phyloP scores from a whole-genome alignment of 2,888 invertebrate species.

The Cyrtodaria siliqua region DNA sequence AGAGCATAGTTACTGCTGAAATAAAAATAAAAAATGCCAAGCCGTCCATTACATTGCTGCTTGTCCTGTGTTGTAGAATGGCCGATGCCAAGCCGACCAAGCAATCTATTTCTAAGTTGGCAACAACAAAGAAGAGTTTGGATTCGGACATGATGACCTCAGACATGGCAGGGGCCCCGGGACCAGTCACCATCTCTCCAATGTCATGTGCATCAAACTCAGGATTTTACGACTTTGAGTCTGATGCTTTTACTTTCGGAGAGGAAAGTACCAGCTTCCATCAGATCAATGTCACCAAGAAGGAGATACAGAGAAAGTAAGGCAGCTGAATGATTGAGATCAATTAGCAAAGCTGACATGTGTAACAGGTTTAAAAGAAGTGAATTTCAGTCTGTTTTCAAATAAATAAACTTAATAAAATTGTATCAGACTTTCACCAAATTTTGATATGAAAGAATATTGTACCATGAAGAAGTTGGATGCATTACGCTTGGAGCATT shows the following conservation, averaged over 20 bases:
- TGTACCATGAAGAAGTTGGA: too few relatives aligned
- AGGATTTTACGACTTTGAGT: slow-evolving; percentile 76
- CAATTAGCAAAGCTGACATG: too few relatives aligned
- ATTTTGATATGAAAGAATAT: too few relatives aligned
- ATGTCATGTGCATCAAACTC: slow-evolving; percentile 67
- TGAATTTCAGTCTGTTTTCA: too few relatives aligned
- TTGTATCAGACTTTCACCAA: too few relatives aligned
- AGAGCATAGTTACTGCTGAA: too few relatives aligned
- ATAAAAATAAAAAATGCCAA: too few relatives aligned
- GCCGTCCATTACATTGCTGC: too few relatives aligned
- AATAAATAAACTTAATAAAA: too few relatives aligned
- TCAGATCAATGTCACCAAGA: slow-evolving; percentile 87
- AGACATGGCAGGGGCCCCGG: slow-evolving; percentile 18
- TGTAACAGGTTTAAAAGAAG: too few relatives aligned
- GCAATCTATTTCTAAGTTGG: slow-evolving; percentile 1
- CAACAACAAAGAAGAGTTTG: neutral
- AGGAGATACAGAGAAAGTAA: slow-evolving; percentile 77
- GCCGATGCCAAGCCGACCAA: slow-evolving; percentile 2
- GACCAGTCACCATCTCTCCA: slow-evolving; percentile 41
- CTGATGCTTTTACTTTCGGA: slow-evolving; percentile 95
- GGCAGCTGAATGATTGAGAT: slow-evolving; percentile 2
- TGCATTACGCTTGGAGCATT: too few relatives aligned
- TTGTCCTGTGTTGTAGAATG: too few relatives aligned
- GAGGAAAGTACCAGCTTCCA: slow-evolving; percentile 92
- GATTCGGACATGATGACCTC: slow-evolving; percentile 13